These are phyloP conservation scores for Phaethon lepturus DNA, from an alignment of 2,113 vertebrate genomes.

Conservation along the genomic window DNA sequence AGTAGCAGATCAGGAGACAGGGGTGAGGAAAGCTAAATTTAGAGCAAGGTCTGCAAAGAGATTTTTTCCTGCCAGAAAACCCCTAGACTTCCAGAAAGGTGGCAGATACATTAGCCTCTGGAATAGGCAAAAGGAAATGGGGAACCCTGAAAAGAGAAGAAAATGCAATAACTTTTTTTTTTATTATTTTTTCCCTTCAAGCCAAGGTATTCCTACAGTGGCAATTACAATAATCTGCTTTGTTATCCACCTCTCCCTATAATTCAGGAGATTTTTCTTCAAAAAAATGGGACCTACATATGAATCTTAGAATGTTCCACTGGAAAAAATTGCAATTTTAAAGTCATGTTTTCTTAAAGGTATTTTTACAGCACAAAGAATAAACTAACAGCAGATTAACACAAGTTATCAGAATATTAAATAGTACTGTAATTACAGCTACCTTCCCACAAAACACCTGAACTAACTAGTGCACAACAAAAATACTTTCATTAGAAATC, in stretches of 20 bases:
- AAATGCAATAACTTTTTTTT: neutral
- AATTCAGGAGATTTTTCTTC: neutral
- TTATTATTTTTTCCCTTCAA: neutral
- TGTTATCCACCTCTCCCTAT: neutral
- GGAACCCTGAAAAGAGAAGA: neutral
- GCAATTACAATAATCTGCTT: neutral
- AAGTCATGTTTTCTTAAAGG: neutral
- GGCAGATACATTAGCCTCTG: neutral
- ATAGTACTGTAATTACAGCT: neutral
- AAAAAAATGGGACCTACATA: neutral
- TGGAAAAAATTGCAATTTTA: neutral
- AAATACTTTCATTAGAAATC: neutral
- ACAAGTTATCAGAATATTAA: neutral
- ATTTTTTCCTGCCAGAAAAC: neutral
- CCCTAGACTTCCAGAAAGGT: neutral
- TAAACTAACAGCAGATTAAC: neutral
- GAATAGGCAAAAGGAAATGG: neutral
- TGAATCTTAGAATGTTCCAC: neutral
- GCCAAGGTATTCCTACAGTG: neutral
- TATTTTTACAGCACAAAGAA: neutral
- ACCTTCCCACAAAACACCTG: neutral
- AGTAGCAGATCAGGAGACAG: neutral
- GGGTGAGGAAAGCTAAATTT: neutral
- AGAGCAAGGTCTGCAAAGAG: neutral
- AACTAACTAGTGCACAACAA: neutral